These are phyloP conservation scores for Zaprionus obscuricornis DNA, from an alignment of 2,888 invertebrate genomes.

Conservation along the genomic window DNA sequence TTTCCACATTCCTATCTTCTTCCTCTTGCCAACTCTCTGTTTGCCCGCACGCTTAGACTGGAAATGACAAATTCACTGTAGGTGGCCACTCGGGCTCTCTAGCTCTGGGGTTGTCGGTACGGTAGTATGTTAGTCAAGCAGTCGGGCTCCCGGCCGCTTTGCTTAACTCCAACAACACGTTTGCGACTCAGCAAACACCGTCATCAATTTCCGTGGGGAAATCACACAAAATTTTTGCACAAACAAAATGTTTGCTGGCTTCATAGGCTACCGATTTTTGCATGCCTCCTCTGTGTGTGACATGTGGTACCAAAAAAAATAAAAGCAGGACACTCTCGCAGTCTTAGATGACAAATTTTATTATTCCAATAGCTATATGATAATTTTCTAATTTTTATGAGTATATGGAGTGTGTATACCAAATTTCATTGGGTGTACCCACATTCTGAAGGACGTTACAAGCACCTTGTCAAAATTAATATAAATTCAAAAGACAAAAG, in stretches of 20 bases:
- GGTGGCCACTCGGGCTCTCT: constrained; percentile 54
- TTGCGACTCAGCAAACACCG: constrained; percentile 77
- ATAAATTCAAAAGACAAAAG: too few species aligned
- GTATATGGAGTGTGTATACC: too few species aligned
- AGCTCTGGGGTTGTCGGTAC: too few species aligned
- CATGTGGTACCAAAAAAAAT: neutral
- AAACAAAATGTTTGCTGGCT: constrained; percentile 70
- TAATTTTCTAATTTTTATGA: too few species aligned
- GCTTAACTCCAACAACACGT: constrained; percentile 72
- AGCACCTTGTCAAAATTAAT: too few species aligned
- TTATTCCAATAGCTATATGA: too few species aligned
- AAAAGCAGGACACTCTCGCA: too few species aligned
- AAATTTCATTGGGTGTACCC: too few species aligned
- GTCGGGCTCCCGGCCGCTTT: constrained; percentile 34
- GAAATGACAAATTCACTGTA: constrained; percentile 78
- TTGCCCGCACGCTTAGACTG: constrained; percentile 76
- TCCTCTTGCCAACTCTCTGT: constrained; percentile 34
- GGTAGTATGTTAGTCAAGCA: too few species aligned
- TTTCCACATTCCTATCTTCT: neutral
- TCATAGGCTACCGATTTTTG: constrained; percentile 41
- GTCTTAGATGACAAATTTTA: too few species aligned
- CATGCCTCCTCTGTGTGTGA: constrained; percentile 32
- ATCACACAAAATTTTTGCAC: constrained; percentile 78
- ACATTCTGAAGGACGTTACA: too few species aligned
- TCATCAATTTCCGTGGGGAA: constrained; percentile 79